Conservation (phyloP, 1,140 invertebrate genomes). For the Sogatella furcifera region DNA sequence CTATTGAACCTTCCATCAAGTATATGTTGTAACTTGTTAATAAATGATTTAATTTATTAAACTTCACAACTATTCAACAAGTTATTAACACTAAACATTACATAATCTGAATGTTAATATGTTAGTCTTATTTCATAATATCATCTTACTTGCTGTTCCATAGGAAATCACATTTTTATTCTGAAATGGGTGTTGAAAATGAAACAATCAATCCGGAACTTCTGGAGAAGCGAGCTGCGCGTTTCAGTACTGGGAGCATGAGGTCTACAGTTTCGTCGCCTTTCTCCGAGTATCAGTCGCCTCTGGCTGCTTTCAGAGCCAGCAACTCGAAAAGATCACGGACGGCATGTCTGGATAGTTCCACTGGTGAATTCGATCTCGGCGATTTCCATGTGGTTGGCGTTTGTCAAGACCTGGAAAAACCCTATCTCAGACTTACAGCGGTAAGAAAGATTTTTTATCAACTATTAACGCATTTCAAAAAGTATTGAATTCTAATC, state of each 20-base stretch:
- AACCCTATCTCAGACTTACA: constrained; percentile 87
- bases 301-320: constrained; percentile 26
- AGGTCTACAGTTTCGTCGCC: not conserved
- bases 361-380: constrained; percentile 58
- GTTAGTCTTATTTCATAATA: no score
- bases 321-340: constrained; percentile 30
- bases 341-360: constrained; percentile 41
- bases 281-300: constrained; percentile 29
- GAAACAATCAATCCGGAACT: constrained; percentile 42
- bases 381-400: constrained; percentile 83
- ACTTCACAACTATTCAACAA: no score
- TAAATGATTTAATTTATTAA: no score
- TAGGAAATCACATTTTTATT: constrained; percentile 47
- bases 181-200: constrained; percentile 43
- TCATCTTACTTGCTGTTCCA: constrained; percentile 4
- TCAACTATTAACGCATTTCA: no score
- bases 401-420: constrained; percentile 85
- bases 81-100: no score
- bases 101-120: no score
- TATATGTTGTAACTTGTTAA: no score
- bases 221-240: constrained; percentile 72
- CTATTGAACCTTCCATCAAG: no score
- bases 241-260: constrained; percentile 47
- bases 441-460: constrained; percentile 34
- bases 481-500: no score